Conservation (phyloP, 2,888 invertebrate genomes). For the Calephelis perditalis region DNA sequence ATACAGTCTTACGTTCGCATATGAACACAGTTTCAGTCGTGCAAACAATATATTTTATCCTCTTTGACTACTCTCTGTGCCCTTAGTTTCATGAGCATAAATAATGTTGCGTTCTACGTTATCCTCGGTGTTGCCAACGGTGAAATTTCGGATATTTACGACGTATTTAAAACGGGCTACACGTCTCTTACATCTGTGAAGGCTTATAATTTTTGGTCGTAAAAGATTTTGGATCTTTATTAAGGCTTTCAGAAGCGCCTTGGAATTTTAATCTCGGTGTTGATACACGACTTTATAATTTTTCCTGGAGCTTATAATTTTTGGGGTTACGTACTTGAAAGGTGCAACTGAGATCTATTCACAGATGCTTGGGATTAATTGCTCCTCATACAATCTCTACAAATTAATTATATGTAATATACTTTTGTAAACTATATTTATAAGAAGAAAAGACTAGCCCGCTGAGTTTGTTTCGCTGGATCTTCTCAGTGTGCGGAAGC, state of each 20-base stretch:
- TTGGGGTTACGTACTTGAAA: too few species aligned
- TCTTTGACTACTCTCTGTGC: constrained; percentile 30
- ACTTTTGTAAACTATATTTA: too few species aligned
- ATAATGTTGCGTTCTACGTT: constrained; percentile 32
- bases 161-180: constrained; percentile 26
- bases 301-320: too few species aligned
- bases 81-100: constrained; percentile 28
- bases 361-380: too few species aligned
- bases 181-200: constrained; percentile 27
- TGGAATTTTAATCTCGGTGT: not conserved
- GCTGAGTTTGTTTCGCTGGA: too few species aligned
- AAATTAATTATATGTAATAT: too few species aligned
- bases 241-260: constrained; percentile 8
- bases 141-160: constrained; percentile 31
- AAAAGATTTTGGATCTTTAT: constrained; percentile 12
- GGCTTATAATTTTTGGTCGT: constrained; percentile 16
- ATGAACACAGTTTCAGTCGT: constrained; percentile 28
- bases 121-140: constrained; percentile 28
- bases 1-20: constrained; percentile 21
- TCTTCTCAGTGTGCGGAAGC: too few species aligned
- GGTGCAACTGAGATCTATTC: too few species aligned
- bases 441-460: too few species aligned
- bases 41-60: constrained; percentile 34
- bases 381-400: too few species aligned
- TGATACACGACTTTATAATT: too few species aligned